Evolutionary conservation across 2,113 vertebrate genomes (phyloP).

Genomic region (Chaenocephalus aceratus): DNA sequence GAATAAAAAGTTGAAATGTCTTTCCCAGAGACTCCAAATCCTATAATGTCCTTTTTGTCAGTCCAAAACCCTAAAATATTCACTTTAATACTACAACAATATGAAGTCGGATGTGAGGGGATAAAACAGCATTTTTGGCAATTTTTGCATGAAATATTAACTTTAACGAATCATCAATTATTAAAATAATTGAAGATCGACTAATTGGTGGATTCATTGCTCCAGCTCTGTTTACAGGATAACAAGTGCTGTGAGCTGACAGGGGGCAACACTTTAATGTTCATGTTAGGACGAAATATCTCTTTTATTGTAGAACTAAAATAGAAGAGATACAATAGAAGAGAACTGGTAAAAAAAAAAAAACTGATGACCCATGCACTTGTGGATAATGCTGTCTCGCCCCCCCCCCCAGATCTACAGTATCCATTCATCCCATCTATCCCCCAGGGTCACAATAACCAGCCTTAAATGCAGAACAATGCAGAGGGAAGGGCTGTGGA

Average conservation of each 20-base stretch:
- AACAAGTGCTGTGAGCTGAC: neutral
- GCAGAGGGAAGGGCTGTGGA: conserved; percentile 24
- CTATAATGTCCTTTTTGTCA: no score
- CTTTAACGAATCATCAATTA: no score
- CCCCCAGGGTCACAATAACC: conserved; percentile 55
- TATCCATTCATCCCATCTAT: conserved; percentile 57
- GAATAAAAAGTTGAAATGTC: no score
- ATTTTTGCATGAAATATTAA: no score
- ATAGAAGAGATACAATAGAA: conserved; percentile 25
- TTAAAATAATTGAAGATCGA: no score
- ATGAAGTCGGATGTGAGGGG: no score
- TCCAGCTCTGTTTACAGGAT: no score
- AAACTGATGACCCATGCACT: conserved; percentile 37
- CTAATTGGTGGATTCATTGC: no score
- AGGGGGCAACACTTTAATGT: neutral
- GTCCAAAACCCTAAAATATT: no score
- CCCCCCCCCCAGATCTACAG: conserved; percentile 22
- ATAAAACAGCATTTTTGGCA: no score
- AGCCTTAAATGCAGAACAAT: conserved; percentile 59
- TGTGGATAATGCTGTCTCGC: conserved; percentile 57
- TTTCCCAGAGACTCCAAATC: no score
- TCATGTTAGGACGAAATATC: neutral
- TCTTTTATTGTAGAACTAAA: neutral
- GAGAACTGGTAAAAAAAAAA: neutral
- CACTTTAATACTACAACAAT: no score